Evolutionary conservation across 2,113 vertebrate genomes (phyloP).

Genomic region (Stictonetta naevosa): DNA sequence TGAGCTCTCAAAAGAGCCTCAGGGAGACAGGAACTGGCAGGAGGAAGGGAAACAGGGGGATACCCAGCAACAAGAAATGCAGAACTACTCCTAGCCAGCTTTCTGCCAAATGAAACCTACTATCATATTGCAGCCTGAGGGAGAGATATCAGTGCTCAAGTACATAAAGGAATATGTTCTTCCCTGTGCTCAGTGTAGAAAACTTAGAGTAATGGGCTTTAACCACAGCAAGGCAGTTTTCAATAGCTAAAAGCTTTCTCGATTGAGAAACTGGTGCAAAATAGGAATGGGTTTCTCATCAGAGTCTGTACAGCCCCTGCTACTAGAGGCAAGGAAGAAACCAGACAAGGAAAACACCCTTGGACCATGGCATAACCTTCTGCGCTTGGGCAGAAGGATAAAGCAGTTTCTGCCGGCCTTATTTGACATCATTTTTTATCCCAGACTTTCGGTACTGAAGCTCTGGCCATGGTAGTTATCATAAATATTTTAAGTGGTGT

Average conservation of each 20-base stretch:
- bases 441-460: not conserved
- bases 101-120: not conserved
- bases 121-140: not conserved
- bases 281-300: not conserved
- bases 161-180: not conserved
- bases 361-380: not conserved
- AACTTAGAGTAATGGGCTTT: not conserved
- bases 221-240: not conserved
- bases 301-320: rapidly evolving
- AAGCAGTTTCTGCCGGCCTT: not conserved
- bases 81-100: not conserved
- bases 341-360: not conserved
- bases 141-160: no score
- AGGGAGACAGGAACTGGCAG: not conserved
- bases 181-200: not conserved
- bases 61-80: not conserved
- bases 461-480: not conserved
- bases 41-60: not conserved
- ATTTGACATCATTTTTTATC: not conserved
- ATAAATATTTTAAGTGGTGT: not conserved
- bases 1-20: not conserved
- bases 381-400: not conserved
- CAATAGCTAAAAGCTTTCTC: not conserved
- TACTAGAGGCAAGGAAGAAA: not conserved
- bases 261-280: not conserved